These are phyloP conservation scores for Desmophyllum pertusum DNA, from an alignment of 92 coral and sea anemone species.

Conservation along the genomic window DNA sequence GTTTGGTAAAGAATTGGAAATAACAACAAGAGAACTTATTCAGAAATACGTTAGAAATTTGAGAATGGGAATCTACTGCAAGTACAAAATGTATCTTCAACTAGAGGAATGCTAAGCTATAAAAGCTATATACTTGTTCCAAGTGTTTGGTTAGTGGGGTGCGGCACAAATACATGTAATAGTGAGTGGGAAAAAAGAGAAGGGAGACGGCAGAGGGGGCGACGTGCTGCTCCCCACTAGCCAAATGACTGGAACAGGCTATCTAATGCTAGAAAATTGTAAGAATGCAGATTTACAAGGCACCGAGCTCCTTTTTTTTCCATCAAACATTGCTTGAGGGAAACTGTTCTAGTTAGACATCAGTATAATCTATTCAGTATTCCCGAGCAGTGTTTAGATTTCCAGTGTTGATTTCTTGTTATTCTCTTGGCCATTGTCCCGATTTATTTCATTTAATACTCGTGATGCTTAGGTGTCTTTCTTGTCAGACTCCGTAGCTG, in stretches of 20 bases:
- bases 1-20: not conserved
- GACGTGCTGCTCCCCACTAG: no score
- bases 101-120: no score
- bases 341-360: not conserved
- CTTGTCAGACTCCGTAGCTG: slow-evolving; percentile 67
- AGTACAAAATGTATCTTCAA: no score
- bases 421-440: not conserved
- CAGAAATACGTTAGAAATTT: not conserved
- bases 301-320: not conserved
- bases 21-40: not conserved
- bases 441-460: slow-evolving; percentile 2
- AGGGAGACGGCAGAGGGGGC: no score
- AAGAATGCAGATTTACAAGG: not conserved
- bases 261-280: not conserved
- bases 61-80: not conserved
- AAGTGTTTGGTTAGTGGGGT: no score
- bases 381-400: not conserved
- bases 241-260: no score
- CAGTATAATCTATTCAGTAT: not conserved
- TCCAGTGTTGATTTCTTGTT: not conserved
- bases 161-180: no score
- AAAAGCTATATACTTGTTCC: no score
- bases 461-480: slow-evolving; percentile 51
- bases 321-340: not conserved
- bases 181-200: no score